These are phyloP conservation scores for Hydrocynus forskahlii DNA, from an alignment of 2,797 vertebrate genomes.

Conservation along the genomic window DNA sequence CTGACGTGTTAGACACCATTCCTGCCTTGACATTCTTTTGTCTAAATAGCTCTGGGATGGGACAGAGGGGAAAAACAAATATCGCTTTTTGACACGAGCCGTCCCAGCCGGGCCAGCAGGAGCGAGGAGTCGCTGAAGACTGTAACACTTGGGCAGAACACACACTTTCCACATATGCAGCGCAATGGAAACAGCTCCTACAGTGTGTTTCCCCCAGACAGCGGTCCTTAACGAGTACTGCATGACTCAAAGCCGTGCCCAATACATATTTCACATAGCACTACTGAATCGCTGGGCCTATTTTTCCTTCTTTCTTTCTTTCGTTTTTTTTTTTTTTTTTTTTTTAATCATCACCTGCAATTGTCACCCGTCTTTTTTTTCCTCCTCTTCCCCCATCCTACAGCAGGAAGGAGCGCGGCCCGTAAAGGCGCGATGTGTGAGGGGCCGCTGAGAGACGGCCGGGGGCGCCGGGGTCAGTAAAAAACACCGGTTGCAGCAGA, in stretches of 20 bases:
- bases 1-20: slow-evolving; percentile 63
- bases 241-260: slow-evolving; percentile 50
- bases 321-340: slow-evolving; percentile 25
- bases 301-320: slow-evolving; percentile 31
- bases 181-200: slow-evolving; percentile 68
- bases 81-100: slow-evolving; percentile 63
- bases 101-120: slow-evolving; percentile 60
- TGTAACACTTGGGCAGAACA: slow-evolving; percentile 69
- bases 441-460: neutral
- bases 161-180: slow-evolving; percentile 67
- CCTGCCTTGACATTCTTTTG: slow-evolving; percentile 67
- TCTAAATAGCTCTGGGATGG: slow-evolving; percentile 68
- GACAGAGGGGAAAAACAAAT: slow-evolving; percentile 74
- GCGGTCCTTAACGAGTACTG: slow-evolving; percentile 62
- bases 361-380: slow-evolving; percentile 37
- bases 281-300: slow-evolving; percentile 41
- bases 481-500: slow-evolving; percentile 24
- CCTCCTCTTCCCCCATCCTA: slow-evolving; percentile 23
- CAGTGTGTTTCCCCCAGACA: slow-evolving; percentile 64
- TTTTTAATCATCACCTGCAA: slow-evolving; percentile 47
- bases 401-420: slow-evolving; percentile 35
- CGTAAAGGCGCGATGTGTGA: slow-evolving; percentile 30
- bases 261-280: slow-evolving; percentile 64
- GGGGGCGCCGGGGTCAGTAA: slow-evolving; percentile 11
- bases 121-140: slow-evolving; percentile 64